phyloP scores from a whole-genome alignment of 2,797 vertebrate genomes.

The Oreortyx pictus region DNA sequence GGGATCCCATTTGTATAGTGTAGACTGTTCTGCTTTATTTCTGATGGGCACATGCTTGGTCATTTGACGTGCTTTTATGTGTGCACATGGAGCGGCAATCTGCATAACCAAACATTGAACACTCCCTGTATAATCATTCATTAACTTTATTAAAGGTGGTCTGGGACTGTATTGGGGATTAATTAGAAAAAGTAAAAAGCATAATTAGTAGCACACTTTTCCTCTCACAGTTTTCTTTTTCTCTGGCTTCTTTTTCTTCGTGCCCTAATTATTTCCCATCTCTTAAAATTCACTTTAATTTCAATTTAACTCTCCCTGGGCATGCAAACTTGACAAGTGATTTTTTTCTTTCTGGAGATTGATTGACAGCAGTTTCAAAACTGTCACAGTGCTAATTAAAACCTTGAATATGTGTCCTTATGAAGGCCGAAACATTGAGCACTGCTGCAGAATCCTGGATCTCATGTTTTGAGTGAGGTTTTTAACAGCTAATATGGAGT shows the following conservation, averaged over 20 bases:
- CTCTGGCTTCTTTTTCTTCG: constrained; percentile 29
- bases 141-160: constrained; percentile 55
- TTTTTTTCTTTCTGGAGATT: neutral
- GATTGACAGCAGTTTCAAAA: constrained; percentile 57
- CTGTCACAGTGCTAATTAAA: constrained; percentile 66
- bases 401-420: constrained; percentile 52
- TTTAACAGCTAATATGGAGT: constrained; percentile 19
- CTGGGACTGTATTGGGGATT: constrained; percentile 33
- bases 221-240: constrained; percentile 39
- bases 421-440: constrained; percentile 8
- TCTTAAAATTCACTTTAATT: constrained; percentile 71
- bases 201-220: constrained; percentile 42
- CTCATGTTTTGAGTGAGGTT: constrained; percentile 12
- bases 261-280: constrained; percentile 56
- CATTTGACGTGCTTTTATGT: constrained; percentile 17
- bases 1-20: neutral
- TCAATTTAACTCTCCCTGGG: constrained; percentile 61
- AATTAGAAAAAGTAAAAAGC: constrained; percentile 49
- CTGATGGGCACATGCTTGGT: neutral
- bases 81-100: neutral
- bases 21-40: neutral
- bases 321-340: constrained; percentile 41
- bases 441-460: constrained; percentile 20
- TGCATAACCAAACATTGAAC: constrained; percentile 24
- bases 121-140: constrained; percentile 15